Percentiles rank a stretch among this genome's conserved stretches.
Conservation (phyloP, 2,113 vertebrate genomes). For the Cepphus grylle region DNA sequence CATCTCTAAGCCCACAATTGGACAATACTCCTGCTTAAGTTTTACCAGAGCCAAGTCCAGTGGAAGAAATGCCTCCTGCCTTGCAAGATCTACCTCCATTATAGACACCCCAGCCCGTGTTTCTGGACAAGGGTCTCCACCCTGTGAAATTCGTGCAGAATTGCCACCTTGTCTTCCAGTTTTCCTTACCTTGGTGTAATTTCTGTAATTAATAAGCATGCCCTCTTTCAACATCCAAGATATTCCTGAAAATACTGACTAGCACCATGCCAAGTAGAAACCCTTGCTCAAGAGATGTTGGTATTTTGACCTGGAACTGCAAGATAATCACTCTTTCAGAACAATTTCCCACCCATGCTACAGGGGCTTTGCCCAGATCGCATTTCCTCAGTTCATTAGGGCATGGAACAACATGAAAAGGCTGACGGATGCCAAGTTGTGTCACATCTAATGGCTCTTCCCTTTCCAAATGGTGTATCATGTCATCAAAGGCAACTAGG, state of each 20-base stretch:
- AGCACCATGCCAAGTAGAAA: not conserved
- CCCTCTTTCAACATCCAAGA: not conserved
- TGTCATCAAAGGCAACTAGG: slow-evolving; percentile 29
- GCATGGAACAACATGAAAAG: slow-evolving; percentile 45
- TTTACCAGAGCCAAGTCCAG: not conserved
- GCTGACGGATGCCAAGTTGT: not conserved
- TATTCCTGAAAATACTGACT: not conserved
- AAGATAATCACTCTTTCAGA: not conserved
- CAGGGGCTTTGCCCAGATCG: not conserved
- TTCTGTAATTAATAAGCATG: not conserved
- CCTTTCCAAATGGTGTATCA: not conserved
- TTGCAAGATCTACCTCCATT: not conserved
- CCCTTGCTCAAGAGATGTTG: not conserved
- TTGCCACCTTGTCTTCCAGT: not conserved
- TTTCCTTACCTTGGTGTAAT: not conserved
- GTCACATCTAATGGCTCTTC: slow-evolving; percentile 25
- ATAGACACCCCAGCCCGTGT: not conserved
- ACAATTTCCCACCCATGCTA: slow-evolving; percentile 25
- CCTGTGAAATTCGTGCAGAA: not conserved
- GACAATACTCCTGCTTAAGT: not conserved
- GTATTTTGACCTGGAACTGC: not conserved
- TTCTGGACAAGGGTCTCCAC: not conserved
- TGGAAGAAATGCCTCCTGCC: not conserved
- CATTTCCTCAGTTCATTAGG: slow-evolving; percentile 12
- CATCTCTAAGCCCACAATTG: not conserved